Percentiles rank a stretch among this genome's conserved stretches.
Conservation (phyloP, 2,888 invertebrate species). For the Prenolepis imparis region DNA sequence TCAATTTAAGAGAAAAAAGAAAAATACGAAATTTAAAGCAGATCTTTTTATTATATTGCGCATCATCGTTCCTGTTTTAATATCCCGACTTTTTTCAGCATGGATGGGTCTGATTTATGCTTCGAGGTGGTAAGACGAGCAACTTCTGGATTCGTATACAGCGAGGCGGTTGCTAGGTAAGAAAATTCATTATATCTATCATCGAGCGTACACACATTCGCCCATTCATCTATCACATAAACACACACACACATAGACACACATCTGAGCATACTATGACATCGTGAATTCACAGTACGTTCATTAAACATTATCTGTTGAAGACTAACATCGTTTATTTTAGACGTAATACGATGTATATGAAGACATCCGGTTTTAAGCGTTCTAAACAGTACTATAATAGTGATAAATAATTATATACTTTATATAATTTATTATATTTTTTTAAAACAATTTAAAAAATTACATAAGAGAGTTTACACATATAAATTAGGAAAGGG, state of each 20-base stretch:
- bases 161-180: slow-evolving; percentile 99
- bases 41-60: not conserved
- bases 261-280: not conserved
- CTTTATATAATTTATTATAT: not conserved
- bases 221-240: not conserved
- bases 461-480: not conserved
- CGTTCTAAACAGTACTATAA: not conserved
- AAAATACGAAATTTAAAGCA: slow-evolving; percentile 17
- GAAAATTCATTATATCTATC: slow-evolving; percentile 74
- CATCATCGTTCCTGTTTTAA: slow-evolving; percentile 58
- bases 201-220: not conserved
- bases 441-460: not conserved
- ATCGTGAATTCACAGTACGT: slow-evolving; percentile 11
- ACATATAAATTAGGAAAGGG: not conserved
- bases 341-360: not conserved
- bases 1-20: not conserved
- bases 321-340: slow-evolving; percentile 19
- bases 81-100: slow-evolving; percentile 89
- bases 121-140: slow-evolving; percentile 99
- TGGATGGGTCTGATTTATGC: slow-evolving; percentile 99
- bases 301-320: slow-evolving; percentile 29
- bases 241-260: no score
- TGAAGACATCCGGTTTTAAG: not conserved
- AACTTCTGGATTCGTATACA: slow-evolving; percentile 98
- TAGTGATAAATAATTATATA: not conserved